Base-by-base conservation (phyloP, 2,888 invertebrate species). In the Hemistola chrysoprasaria region DNA sequence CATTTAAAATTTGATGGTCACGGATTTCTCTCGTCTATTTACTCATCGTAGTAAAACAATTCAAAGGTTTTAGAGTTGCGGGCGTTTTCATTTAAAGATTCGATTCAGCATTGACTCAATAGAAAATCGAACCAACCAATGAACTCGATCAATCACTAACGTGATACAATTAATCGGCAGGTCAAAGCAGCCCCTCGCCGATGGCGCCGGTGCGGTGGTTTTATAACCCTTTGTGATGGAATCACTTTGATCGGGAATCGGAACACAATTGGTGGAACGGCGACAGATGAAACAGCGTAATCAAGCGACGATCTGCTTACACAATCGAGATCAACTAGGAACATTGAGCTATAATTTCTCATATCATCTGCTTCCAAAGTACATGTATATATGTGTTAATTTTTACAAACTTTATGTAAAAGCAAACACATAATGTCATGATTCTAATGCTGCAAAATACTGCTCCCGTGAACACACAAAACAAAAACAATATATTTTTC, bases 191-290 rank as follows among this genome's bases (percentile, higher is more conserved):
- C 62, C 65, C 64, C 58, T 52, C 50, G 34, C 56, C 59, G 68
- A 65, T 74, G 77, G 75, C 76, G 75, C 9, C 57, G 65, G 69
- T 50, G 73, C 57, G 65, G 69, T 50, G 73, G 68, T 79, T 84
- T 81, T 78, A 70, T 72, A 78, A 74, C 72, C 77, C 80, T 83
- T 83, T 82, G 83, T 81, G 70, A 70, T 65, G 59, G 64, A 78
- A 78, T 78, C 77, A 75, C 80, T 83, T 82, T 83, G 81, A 81
- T 81, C 71, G 66, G 55, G 64, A 62, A 44, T 44, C 43, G 43
- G 43, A 44, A 44, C 56, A 65, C 70, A 71, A 71, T 73, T 16
- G 16, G 2, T 16, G 16, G 16, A 16, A 16, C 69, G 67, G 61
- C 60, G 71, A 71, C 70, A 64, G 62, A 68, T 71, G 67, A 72